These are phyloP conservation scores for Mungos mungo DNA, from an alignment of 2,113 vertebrate genomes.

Conservation along the genomic window DNA sequence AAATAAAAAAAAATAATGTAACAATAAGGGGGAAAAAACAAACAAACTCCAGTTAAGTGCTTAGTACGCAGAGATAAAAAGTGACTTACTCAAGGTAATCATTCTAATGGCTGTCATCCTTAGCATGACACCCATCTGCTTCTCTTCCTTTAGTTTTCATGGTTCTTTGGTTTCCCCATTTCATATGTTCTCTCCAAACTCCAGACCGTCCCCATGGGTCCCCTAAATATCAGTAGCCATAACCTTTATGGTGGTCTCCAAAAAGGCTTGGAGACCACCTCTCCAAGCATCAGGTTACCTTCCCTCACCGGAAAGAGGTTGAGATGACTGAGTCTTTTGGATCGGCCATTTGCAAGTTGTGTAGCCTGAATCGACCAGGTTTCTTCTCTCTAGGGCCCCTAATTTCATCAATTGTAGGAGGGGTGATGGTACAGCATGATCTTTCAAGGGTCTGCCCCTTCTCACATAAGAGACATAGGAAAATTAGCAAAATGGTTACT, in stretches of 20 bases:
- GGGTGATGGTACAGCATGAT: not conserved
- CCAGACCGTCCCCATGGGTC: not conserved
- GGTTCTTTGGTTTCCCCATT: not conserved
- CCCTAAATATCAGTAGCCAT: not conserved
- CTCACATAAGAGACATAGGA: not conserved
- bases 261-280: no score
- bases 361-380: not conserved
- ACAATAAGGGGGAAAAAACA: no score
- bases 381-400: not conserved
- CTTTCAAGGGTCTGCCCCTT: not conserved
- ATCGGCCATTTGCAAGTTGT: not conserved
- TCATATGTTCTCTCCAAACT: not conserved
- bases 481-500: not conserved
- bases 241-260: not conserved
- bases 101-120: not conserved
- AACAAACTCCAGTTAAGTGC: not conserved
- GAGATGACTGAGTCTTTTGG: not conserved
- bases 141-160: not conserved
- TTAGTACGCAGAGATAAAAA: not conserved
- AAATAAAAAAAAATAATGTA: no score
- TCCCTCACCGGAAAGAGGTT: not conserved
- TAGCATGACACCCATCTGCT: not conserved
- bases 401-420: not conserved
- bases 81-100: not conserved
- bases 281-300: not conserved